Percentiles rank a stretch among this genome's conserved stretches.
Conservation (phyloP, 2,797 vertebrate genomes). For the Champsocephalus gunnari region DNA sequence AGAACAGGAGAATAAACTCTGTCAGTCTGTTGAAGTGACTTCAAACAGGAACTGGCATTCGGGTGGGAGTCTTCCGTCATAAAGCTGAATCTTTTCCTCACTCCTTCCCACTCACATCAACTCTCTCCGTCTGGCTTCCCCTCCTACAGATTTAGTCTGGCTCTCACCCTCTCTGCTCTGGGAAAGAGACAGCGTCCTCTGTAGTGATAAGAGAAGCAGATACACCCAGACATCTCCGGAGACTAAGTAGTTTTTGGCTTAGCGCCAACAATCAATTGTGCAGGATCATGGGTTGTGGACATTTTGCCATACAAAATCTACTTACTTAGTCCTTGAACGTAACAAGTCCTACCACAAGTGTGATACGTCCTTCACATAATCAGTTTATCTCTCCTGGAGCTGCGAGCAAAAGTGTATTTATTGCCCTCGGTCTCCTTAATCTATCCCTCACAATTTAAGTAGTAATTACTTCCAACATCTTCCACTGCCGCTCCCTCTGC, state of each 20-base stretch:
- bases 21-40: conserved; percentile 16
- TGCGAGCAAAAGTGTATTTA: conserved; percentile 17
- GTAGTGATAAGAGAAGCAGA: conserved; percentile 12
- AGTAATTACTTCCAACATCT: conserved; percentile 53
- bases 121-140: conserved; percentile 21
- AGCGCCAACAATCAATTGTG: too few relatives aligned
- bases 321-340: background rate
- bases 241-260: background rate
- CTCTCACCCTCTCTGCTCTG: conserved; percentile 16
- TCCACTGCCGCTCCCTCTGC: conserved; percentile 6
- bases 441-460: conserved; percentile 37
- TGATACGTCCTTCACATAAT: conserved; percentile 17
- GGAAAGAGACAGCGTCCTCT: conserved; percentile 29
- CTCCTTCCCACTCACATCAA: conserved; percentile 6
- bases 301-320: background rate
- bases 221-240: conserved; percentile 9
- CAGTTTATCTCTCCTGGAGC: conserved; percentile 16
- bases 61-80: conserved; percentile 25
- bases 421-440: conserved; percentile 41
- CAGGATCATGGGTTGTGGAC: too few relatives aligned
- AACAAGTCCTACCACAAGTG: background rate
- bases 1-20: background rate
- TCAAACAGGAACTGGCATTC: conserved; percentile 2
- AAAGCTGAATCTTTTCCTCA: conserved; percentile 12
- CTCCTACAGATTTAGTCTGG: conserved; percentile 19